Evolutionary conservation across 1,140 invertebrate genomes (phyloP).

Genomic region (Aphelinus certus): DNA sequence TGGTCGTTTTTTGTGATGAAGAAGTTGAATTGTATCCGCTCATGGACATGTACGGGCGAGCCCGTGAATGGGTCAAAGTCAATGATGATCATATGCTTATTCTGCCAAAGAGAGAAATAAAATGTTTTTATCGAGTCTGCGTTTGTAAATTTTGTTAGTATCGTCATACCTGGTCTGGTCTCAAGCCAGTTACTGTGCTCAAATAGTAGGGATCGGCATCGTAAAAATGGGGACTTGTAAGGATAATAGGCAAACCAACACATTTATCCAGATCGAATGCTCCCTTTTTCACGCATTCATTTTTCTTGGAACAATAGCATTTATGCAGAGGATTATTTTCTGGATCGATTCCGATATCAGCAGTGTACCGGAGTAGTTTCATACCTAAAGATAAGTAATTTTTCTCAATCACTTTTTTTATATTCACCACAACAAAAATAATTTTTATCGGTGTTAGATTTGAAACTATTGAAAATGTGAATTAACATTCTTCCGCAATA

Average conservation of each 20-base stretch:
- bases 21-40: conserved; percentile 78
- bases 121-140: too few relatives aligned
- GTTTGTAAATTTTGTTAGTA: too few relatives aligned
- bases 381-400: conserved; percentile 65
- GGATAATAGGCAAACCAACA: conserved; percentile 73
- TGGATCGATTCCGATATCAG: conserved; percentile 74
- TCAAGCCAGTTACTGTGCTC: conserved; percentile 74
- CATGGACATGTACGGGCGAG: conserved; percentile 73
- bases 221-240: conserved; percentile 85
- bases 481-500: too few relatives aligned
- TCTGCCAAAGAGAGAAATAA: conserved; percentile 36
- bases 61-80: conserved; percentile 81
- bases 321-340: conserved; percentile 72
- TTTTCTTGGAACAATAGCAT: conserved; percentile 77
- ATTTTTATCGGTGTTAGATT: too few relatives aligned
- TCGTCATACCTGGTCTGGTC: conserved; percentile 69
- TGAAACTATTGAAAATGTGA: too few relatives aligned
- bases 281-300: conserved; percentile 76
- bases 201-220: conserved; percentile 74
- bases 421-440: too few relatives aligned
- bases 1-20: conserved; percentile 72
- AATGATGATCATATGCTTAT: conserved; percentile 77
- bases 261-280: conserved; percentile 76
- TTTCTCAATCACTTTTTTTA: not conserved
- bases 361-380: conserved; percentile 73